Evolutionary conservation across 2,888 invertebrate species (phyloP).

Genomic region (Pterobdella sp.): DNA sequence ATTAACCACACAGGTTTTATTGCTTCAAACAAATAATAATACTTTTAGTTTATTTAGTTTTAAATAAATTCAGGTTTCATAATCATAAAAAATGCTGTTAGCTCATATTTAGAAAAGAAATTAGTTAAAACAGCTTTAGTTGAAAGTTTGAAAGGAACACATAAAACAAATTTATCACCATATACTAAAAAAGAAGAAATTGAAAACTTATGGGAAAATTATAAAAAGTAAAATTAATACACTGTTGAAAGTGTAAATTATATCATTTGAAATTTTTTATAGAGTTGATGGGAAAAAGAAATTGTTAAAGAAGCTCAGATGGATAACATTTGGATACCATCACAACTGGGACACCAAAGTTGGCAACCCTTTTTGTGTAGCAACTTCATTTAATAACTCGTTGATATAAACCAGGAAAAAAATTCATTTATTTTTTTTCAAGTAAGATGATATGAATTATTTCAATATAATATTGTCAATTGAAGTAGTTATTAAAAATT

Average conservation of each 20-base stretch:
- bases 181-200: conserved; percentile 39
- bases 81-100: not conserved
- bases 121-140: conserved; percentile 66
- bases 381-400: too few species aligned
- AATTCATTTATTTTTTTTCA: too few species aligned
- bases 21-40: too few species aligned
- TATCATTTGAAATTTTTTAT: not conserved
- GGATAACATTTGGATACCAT: conserved; percentile 94
- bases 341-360: conserved; percentile 95
- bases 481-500: too few species aligned
- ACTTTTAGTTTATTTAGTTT: too few species aligned
- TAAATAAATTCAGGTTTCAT: conserved; percentile 3
- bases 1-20: not conserved
- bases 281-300: not conserved
- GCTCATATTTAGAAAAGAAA: conserved; percentile 4
- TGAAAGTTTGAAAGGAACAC: conserved; percentile 67
- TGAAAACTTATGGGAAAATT: conserved; percentile 33
- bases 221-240: conserved; percentile 6
- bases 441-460: too few species aligned
- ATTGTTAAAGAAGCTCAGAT: conserved; percentile 59
- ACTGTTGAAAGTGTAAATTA: not conserved
- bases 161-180: conserved; percentile 50
- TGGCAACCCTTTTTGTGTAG: not conserved
- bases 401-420: too few species aligned
- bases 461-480: too few species aligned